Evolutionary conservation across 2,888 invertebrate genomes (phyloP), one percentile per base, ranked within the genome.

Genomic region (Amiota communis): DNA sequence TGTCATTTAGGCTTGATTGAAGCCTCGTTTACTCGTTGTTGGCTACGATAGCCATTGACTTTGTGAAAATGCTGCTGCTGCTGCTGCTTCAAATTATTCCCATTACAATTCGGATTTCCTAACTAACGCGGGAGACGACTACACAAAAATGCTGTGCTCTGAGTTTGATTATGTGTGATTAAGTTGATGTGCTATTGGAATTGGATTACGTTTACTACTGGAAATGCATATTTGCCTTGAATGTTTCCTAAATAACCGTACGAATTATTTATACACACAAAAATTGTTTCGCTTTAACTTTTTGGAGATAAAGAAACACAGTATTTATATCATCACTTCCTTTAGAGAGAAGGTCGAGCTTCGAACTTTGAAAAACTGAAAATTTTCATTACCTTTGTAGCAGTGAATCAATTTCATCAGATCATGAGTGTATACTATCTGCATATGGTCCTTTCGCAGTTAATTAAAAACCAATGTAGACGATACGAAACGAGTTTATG

Each of bases 11-110:
- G 63, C 3, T n/a, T 47, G 47, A 63, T 63, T 63, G 63, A 63
- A 46, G 63, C 46, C 46, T 36, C 63, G 15, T 63, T 36, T 53
- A 15, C 53, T 53, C 53, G 53, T 15, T 53, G 53, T n/a, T n/a
- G n/a, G n/a, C n/a, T 53, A 23, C 11, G 6, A 12, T 11, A 13
- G 53, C 6, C 53, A 11, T 53, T n/a, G 53, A n/a, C 53, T 6
- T 53, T 15, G 12, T 53, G n/a, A 53, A n/a, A 13, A 23, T 23
- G 23, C 13, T 53, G 6, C n/a, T n/a, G 53, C 15, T 12, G 2
- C 11, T 15, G 53, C 23, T 85, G 84, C 86, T 82, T 84, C 83
- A 83, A 83, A 83, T 85, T 83, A 85, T 83, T 83, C 86, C 84
- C 82, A 83, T 83, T 83, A 85, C 84, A 69, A 69, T 15, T 53